Conservation (phyloP, 2,113 vertebrate species). For the Chaetops frenatus region DNA sequence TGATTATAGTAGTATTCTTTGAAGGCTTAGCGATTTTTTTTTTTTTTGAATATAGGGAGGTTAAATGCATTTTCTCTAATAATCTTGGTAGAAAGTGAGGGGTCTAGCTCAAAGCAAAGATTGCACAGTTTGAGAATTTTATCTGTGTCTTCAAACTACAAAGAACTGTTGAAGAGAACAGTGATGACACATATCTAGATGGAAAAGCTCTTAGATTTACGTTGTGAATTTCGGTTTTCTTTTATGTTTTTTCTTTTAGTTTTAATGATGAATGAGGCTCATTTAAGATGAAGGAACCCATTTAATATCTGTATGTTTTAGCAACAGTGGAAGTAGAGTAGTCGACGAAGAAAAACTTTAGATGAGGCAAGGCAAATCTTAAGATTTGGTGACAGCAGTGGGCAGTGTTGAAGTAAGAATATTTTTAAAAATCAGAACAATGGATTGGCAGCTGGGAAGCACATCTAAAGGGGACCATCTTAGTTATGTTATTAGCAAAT, state of each 20-base stretch:
- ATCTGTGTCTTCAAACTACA: neutral
- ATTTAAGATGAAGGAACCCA: neutral
- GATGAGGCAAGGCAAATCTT: neutral
- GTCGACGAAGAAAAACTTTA: neutral
- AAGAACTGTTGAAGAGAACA: neutral
- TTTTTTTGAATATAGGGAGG: neutral
- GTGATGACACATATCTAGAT: neutral
- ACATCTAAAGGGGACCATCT: neutral
- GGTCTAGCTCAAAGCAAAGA: neutral
- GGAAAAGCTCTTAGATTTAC: neutral
- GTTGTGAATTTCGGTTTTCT: neutral
- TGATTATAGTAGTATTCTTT: neutral
- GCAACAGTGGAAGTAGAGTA: neutral
- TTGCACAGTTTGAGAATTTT: neutral
- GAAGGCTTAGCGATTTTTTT: neutral
- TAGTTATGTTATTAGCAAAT: neutral
- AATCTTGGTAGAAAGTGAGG: neutral
- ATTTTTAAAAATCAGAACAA: neutral
- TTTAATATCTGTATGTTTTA: neutral
- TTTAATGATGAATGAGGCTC: neutral
- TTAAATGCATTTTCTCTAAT: neutral
- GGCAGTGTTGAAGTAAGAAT: neutral
- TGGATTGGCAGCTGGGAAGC: neutral
- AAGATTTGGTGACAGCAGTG: neutral
- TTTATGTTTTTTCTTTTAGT: neutral